A percentile compares a stretch with the other conserved stretches of the same genome.
Conservation (phyloP, 2,888 invertebrate genomes). For the Pandemis corylana region DNA sequence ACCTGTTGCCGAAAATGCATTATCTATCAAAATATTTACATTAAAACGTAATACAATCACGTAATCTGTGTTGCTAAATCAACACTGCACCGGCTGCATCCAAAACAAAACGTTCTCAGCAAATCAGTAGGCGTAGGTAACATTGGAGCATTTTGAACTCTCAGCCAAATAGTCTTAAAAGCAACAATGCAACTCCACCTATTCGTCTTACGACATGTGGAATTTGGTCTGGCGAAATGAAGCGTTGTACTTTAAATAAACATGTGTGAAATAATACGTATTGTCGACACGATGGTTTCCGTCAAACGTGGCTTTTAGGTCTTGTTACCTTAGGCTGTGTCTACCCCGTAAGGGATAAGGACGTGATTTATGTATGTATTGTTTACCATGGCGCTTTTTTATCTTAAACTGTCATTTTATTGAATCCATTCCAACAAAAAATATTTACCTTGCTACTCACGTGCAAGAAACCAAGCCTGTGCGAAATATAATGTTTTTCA, state of each 20-base stretch:
- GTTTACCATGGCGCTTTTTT: too few relatives aligned
- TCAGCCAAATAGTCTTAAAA: neutral
- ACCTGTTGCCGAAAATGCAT: too few relatives aligned
- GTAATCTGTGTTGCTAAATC: neutral
- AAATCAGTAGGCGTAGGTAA: neutral
- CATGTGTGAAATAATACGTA: neutral
- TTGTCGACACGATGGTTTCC: neutral
- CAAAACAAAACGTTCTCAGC: neutral
- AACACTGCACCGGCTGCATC: conserved; percentile 16
- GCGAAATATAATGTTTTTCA: too few relatives aligned
- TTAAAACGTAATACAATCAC: too few relatives aligned
- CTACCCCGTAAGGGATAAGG: too few relatives aligned
- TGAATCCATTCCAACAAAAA: too few relatives aligned
- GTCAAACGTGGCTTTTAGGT: neutral
- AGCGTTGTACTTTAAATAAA: neutral
- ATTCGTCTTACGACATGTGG: neutral
- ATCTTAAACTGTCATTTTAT: too few relatives aligned
- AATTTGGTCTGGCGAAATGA: neutral
- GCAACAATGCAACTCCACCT: neutral
- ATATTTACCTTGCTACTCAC: too few relatives aligned
- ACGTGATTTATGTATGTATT: too few relatives aligned
- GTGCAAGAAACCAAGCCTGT: too few relatives aligned
- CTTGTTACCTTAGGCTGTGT: too few relatives aligned
- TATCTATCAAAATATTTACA: too few relatives aligned
- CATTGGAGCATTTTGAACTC: neutral